Percentiles rank a stretch among this genome's conserved stretches.
Conservation (phyloP, 2,113 vertebrate genomes). For the Oostethus manadensis region DNA sequence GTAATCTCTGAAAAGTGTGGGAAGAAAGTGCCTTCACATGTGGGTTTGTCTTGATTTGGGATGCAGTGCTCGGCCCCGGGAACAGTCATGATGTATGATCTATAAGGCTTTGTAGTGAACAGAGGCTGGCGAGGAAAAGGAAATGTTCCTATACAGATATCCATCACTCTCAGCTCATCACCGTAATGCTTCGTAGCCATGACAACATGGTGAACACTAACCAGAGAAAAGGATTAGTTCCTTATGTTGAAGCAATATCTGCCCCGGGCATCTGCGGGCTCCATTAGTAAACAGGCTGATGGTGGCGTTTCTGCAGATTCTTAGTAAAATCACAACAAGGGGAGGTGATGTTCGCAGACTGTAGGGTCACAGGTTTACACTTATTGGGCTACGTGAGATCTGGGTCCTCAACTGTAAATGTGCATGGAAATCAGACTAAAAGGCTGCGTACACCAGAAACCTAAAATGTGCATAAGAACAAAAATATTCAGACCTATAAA, state of each 20-base stretch:
- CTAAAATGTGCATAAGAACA: no score
- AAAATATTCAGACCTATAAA: no score
- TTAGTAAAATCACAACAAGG: background rate
- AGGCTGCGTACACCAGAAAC: no score
- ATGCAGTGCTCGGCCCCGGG: constrained; percentile 26
- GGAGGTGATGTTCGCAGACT: constrained; percentile 12
- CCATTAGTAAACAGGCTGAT: constrained; percentile 44
- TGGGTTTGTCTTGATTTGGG: constrained; percentile 32
- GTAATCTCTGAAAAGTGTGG: constrained; percentile 9
- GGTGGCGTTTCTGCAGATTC: constrained; percentile 18
- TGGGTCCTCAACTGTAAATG: no score
- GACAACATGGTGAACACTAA: constrained; percentile 59
- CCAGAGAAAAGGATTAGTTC: constrained; percentile 58
- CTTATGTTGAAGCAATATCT: constrained; percentile 49
- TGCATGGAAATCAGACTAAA: no score
- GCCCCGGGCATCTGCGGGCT: constrained; percentile 36
- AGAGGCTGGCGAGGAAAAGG: constrained; percentile 64
- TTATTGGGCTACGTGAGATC: background rate
- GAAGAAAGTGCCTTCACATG: constrained; percentile 56
- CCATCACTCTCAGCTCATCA: constrained; percentile 75
- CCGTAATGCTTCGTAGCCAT: constrained; percentile 56
- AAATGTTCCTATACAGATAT: constrained; percentile 75
- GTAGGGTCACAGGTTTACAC: constrained; percentile 2
- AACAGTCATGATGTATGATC: constrained; percentile 65
- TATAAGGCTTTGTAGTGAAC: constrained; percentile 67